Conservation (phyloP, 35 echinoderm and acorn worm species). For the Patiria miniata region DNA sequence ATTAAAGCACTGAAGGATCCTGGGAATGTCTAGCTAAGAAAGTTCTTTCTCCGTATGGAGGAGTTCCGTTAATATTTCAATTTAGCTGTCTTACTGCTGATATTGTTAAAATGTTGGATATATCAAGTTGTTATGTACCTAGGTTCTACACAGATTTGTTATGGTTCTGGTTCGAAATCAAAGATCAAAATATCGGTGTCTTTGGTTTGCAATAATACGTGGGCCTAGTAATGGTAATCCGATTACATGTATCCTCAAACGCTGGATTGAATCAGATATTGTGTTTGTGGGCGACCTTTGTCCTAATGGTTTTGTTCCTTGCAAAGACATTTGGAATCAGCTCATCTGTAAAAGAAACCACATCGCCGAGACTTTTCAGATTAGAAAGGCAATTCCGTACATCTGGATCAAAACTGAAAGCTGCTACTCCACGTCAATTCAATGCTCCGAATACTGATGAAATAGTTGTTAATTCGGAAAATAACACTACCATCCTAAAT, state of each 20-base stretch:
- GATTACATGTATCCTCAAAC: conserved; percentile 5
- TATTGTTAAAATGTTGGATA: conserved; percentile 8
- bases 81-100: not conserved
- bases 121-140: not conserved
- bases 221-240: conserved; percentile 11
- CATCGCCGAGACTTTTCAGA: not conserved
- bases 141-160: not conserved
- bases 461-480: conserved; percentile 12
- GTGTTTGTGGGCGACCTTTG: not conserved
- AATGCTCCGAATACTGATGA: not conserved
- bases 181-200: conserved; percentile 2
- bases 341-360: not conserved
- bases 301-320: not conserved
- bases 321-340: conserved; percentile 1
- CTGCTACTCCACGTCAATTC: not conserved
- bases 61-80: not conserved
- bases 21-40: not conserved
- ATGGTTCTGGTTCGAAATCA: not conserved
- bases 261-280: not conserved
- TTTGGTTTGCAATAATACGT: conserved; percentile 11
- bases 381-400: not conserved
- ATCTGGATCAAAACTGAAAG: conserved; percentile 8
- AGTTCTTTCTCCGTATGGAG: not conserved
- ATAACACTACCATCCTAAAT: not conserved
- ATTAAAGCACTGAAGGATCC: not conserved